These are phyloP conservation scores for Incurvaria masculella DNA, from an alignment of 2,888 invertebrate species.

Conservation along the genomic window DNA sequence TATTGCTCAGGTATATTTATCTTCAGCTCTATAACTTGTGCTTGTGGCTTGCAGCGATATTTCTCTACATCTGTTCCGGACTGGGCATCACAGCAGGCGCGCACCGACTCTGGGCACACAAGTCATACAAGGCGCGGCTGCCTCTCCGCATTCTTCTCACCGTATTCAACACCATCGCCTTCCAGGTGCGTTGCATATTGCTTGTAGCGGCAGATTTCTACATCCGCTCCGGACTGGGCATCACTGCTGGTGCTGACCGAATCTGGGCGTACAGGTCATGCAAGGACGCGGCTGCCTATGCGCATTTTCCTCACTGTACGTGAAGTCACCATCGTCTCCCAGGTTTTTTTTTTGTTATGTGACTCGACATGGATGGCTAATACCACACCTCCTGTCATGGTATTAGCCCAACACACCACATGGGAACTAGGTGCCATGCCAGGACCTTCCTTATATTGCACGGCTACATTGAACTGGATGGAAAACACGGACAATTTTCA, in stretches of 20 bases:
- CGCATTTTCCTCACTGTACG: slow-evolving; percentile 73
- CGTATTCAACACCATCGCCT: slow-evolving; percentile 84
- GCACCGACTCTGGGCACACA: slow-evolving; percentile 94
- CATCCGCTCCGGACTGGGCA: slow-evolving; percentile 78
- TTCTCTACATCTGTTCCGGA: slow-evolving; percentile 74
- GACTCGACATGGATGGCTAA: too few relatives aligned
- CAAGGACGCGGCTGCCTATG: slow-evolving; percentile 88
- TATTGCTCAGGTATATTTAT: too few relatives aligned
- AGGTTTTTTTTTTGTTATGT: slow-evolving; percentile 61
- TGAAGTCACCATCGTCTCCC: slow-evolving; percentile 91
- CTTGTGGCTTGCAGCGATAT: slow-evolving; percentile 66
- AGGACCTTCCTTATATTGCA: too few relatives aligned
- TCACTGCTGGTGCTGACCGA: slow-evolving; percentile 96
- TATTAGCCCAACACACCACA: too few relatives aligned
- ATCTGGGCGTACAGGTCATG: slow-evolving; percentile 95
- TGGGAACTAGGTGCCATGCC: too few relatives aligned
- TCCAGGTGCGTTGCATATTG: slow-evolving; percentile 71
- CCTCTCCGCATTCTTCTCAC: slow-evolving; percentile 79
- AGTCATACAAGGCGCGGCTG: slow-evolving; percentile 92
- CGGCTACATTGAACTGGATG: too few relatives aligned
- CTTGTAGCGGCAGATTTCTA: slow-evolving; percentile 69
- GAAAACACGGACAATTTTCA: too few relatives aligned
- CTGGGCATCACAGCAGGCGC: slow-evolving; percentile 96
- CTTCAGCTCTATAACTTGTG: too few relatives aligned
- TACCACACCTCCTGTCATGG: too few relatives aligned